Evolutionary conservation across 2,888 invertebrate genomes (phyloP).

Genomic region (Lypha dubia): DNA sequence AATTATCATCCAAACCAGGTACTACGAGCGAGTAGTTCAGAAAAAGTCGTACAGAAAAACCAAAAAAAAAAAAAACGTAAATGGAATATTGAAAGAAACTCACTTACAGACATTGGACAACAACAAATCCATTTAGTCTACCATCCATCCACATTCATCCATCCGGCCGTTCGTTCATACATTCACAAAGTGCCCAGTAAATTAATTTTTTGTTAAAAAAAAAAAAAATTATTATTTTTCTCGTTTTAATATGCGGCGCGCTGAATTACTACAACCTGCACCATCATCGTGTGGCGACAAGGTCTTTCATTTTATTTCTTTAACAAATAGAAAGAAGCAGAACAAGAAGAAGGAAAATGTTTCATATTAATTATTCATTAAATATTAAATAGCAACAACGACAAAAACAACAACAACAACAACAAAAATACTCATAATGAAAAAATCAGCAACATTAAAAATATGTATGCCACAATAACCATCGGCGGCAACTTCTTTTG

Average conservation of each 20-base stretch:
- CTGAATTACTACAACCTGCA: slow-evolving; percentile 39
- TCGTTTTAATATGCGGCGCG: slow-evolving; percentile 34
- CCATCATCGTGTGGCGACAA: slow-evolving; percentile 38
- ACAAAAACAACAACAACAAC: slow-evolving; percentile 3
- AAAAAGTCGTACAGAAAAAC: too few relatives aligned
- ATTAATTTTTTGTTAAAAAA: slow-evolving; percentile 34
- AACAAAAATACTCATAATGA: slow-evolving; percentile 25
- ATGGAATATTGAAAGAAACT: slow-evolving; percentile 9
- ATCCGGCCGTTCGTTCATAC: not conserved
- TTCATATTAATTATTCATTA: slow-evolving; percentile 66
- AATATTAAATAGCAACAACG: slow-evolving; percentile 56
- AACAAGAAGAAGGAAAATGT: too few relatives aligned
- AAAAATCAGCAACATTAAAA: slow-evolving; percentile 16
- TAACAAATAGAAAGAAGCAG: slow-evolving; percentile 36
- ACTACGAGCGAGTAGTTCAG: not conserved
- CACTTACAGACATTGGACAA: not conserved
- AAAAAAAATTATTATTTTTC: slow-evolving; percentile 20
- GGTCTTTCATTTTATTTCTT: slow-evolving; percentile 39
- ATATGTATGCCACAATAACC: slow-evolving; percentile 30
- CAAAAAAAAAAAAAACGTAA: not conserved
- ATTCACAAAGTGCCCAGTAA: slow-evolving; percentile 38
- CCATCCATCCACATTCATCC: not conserved
- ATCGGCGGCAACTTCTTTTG: slow-evolving; percentile 46
- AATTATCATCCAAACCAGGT: slow-evolving; percentile 50
- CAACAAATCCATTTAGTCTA: not conserved